A percentile compares a stretch with the other conserved stretches of the same genome.
These are phyloP conservation scores for Atherinomorus stipes DNA, from an alignment of 2,113 vertebrate genomes.

Conservation along the genomic window DNA sequence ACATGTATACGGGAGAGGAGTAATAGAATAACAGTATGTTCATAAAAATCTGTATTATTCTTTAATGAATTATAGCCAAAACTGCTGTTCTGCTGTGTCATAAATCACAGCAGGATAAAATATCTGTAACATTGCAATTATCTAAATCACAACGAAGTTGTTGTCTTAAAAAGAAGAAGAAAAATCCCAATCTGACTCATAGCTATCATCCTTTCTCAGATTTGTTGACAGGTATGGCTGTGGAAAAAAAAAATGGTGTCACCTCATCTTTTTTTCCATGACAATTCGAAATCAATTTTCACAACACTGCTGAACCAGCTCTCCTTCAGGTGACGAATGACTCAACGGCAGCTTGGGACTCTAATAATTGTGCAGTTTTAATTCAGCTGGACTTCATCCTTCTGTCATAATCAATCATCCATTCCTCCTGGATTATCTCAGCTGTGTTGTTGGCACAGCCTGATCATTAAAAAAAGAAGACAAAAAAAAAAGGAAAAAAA, in stretches of 20 bases:
- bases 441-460: not conserved
- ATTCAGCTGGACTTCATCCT: conserved; percentile 8
- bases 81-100: not conserved
- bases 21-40: not conserved
- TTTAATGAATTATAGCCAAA: conserved; percentile 10
- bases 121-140: not conserved
- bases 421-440: not conserved
- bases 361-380: conserved; percentile 15
- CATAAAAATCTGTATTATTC: conserved; percentile 2
- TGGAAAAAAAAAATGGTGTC: not conserved
- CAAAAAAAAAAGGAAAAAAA: too few species aligned
- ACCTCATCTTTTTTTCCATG: conserved; percentile 4
- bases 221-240: not conserved
- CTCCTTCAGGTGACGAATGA: conserved; percentile 40
- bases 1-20: not conserved
- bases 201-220: not conserved
- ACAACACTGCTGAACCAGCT: conserved; percentile 36
- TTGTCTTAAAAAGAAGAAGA: not conserved
- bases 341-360: conserved; percentile 32
- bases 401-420: conserved; percentile 5
- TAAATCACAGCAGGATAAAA: conserved; percentile 32
- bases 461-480: too few species aligned
- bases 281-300: conserved; percentile 25
- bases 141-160: not conserved
- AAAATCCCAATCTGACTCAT: too few species aligned